Evolutionary conservation across 2,888 invertebrate species (phyloP).

Genomic region (Euproctis similis): DNA sequence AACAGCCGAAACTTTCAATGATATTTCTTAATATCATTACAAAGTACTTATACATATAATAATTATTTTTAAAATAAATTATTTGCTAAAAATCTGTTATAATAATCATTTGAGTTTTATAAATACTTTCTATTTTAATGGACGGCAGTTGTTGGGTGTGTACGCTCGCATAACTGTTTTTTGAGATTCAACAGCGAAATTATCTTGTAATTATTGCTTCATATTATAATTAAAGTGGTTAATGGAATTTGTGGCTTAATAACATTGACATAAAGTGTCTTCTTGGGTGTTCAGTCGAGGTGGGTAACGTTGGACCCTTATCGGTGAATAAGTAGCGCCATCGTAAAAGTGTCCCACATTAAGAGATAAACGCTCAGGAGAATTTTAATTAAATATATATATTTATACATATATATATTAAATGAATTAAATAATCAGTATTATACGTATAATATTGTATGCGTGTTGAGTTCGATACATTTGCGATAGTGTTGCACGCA

Average conservation of each 20-base stretch:
- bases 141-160: constrained; percentile 47
- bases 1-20: constrained; percentile 61
- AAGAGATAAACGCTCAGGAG: constrained; percentile 72
- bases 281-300: constrained; percentile 52
- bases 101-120: constrained; percentile 45
- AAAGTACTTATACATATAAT: constrained; percentile 48
- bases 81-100: constrained; percentile 34
- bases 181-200: constrained; percentile 63
- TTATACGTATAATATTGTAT: constrained; percentile 71
- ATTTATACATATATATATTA: constrained; percentile 52
- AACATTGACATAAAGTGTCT: constrained; percentile 58
- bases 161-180: constrained; percentile 62
- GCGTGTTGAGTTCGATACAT: constrained; percentile 57
- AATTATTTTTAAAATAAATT: constrained; percentile 31
- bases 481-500: constrained; percentile 56
- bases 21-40: constrained; percentile 66
- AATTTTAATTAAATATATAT: constrained; percentile 76
- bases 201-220: constrained; percentile 72
- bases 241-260: constrained; percentile 62
- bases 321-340: constrained; percentile 69
- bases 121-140: constrained; percentile 58
- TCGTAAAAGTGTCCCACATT: constrained; percentile 75
- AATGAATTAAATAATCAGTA: constrained; percentile 75
- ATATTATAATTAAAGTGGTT: constrained; percentile 57
- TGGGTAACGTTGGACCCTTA: constrained; percentile 54